Conservation (phyloP, 2,113 vertebrate species). For the Mesocricetus auratus region DNA sequence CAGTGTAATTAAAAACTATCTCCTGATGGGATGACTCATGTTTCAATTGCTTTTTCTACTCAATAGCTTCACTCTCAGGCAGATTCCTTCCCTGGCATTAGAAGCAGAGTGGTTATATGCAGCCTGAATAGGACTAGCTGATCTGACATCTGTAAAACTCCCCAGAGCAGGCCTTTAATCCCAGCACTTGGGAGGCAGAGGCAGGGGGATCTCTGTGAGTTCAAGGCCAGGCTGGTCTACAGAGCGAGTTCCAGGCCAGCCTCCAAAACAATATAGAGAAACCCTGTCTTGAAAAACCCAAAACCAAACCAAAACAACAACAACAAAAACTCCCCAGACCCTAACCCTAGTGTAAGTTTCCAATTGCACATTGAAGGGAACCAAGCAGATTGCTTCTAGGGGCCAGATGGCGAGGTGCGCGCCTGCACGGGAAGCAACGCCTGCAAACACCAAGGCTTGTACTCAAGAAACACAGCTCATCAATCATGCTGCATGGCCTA, state of each 20-base stretch:
- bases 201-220: too few species aligned
- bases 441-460: background rate
- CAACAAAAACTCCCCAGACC: background rate
- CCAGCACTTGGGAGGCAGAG: too few species aligned
- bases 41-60: background rate
- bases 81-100: conserved; percentile 11
- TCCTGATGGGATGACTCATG: background rate
- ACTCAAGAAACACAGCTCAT: background rate
- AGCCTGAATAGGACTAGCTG: background rate
- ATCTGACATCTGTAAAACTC: background rate
- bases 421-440: background rate
- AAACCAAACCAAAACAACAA: too few species aligned
- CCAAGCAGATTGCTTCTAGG: background rate
- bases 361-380: background rate
- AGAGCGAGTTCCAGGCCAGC: too few species aligned
- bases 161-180: too few species aligned
- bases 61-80: background rate
- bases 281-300: too few species aligned
- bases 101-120: background rate
- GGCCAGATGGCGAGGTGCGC: background rate
- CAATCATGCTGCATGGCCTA: background rate
- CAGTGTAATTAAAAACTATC: background rate
- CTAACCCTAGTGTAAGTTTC: background rate
- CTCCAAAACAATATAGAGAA: too few species aligned
- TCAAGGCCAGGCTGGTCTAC: too few species aligned